Evolutionary conservation across 2,888 invertebrate genomes (phyloP).

Genomic region (Lamellibrachia columna): DNA sequence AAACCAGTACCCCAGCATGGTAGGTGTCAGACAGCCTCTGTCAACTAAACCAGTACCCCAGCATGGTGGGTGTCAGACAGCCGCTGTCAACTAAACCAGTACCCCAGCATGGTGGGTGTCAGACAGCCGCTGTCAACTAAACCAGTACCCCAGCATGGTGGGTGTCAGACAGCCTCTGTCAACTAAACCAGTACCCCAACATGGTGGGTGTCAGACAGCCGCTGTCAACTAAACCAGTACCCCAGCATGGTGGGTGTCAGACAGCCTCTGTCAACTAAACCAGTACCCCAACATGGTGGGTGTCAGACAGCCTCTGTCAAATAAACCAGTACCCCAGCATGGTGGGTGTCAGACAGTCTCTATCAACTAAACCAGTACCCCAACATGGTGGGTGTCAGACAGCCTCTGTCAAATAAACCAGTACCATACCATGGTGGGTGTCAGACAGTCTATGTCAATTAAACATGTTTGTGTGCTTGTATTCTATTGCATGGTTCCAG

Average conservation of each 20-base stretch:
- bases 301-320: background rate
- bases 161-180: too few relatives aligned
- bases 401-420: slow-evolving; percentile 17
- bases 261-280: too few relatives aligned
- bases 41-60: slow-evolving; percentile 38
- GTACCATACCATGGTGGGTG: slow-evolving; percentile 44
- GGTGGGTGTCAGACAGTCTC: slow-evolving; percentile 30
- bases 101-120: slow-evolving; percentile 43
- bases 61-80: slow-evolving; percentile 36
- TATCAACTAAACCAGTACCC: slow-evolving; percentile 37
- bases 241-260: too few relatives aligned
- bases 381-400: slow-evolving; percentile 37
- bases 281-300: slow-evolving; percentile 45
- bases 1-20: slow-evolving; percentile 44
- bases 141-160: too few relatives aligned
- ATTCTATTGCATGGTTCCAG: background rate
- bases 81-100: background rate
- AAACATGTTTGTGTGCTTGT: background rate
- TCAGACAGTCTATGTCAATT: background rate
- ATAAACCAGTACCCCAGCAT: slow-evolving; percentile 41
- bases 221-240: too few relatives aligned
- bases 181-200: too few relatives aligned
- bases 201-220: too few relatives aligned
- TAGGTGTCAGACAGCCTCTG: slow-evolving; percentile 18
- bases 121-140: background rate